These are phyloP conservation scores for Amazona vittata DNA, from an alignment of 2,113 vertebrate genomes.

Conservation along the genomic window DNA sequence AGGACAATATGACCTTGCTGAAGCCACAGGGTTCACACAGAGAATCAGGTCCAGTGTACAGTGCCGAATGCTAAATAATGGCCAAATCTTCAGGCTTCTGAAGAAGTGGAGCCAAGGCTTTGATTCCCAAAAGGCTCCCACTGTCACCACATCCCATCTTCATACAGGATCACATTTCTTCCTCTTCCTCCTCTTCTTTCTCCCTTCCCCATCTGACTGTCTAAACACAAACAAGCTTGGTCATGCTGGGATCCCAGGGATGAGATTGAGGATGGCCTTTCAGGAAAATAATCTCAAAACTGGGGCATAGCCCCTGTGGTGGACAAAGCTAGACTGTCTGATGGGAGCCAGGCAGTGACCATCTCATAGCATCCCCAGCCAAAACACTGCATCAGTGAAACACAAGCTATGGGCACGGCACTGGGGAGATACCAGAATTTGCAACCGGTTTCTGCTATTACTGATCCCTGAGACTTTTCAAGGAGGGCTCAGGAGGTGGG, in stretches of 20 bases:
- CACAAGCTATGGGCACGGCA: neutral
- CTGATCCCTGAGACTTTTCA: neutral
- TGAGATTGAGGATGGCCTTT: neutral
- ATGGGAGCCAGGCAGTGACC: neutral
- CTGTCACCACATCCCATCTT: neutral
- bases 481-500: neutral
- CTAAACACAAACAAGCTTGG: neutral
- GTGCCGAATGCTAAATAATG: neutral
- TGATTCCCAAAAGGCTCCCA: neutral
- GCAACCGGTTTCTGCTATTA: neutral
- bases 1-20: neutral
- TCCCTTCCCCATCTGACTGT: neutral
- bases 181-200: neutral
- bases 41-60: neutral
- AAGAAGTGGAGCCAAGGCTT: neutral
- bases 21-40: fast-evolving
- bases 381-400: neutral
- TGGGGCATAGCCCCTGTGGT: neutral
- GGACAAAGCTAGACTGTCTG: neutral
- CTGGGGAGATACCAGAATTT: neutral
- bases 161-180: neutral
- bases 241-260: neutral
- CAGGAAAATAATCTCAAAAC: neutral
- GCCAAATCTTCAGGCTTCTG: neutral
- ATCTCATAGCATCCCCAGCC: neutral